phyloP scores from a whole-genome alignment of 2,888 invertebrate genomes.

The Habroteleia sp. region DNA sequence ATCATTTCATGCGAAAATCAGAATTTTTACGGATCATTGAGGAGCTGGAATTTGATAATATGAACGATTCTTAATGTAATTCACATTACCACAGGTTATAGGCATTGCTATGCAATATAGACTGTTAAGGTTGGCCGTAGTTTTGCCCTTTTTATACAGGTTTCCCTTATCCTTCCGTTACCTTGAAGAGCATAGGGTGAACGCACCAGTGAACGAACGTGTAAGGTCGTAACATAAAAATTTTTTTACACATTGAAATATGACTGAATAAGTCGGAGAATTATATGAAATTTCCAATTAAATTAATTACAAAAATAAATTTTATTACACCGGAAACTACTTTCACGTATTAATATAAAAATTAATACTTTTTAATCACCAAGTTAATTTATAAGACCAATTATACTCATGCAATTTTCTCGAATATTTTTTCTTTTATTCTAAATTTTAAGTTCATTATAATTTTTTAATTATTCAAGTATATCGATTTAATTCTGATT shows the following conservation, averaged over 20 bases:
- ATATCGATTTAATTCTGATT: too few relatives aligned
- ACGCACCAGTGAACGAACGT: constrained; percentile 48
- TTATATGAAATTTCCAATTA: constrained; percentile 33
- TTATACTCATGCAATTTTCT: too few relatives aligned
- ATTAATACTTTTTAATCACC: too few relatives aligned
- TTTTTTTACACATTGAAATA: constrained; percentile 37
- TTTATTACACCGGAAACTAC: constrained; percentile 14
- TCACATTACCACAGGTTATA: not conserved
- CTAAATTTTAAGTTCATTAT: too few relatives aligned
- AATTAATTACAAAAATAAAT: constrained; percentile 44
- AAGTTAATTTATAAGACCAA: too few relatives aligned
- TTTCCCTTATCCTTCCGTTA: constrained; percentile 49
- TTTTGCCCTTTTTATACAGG: constrained; percentile 36
- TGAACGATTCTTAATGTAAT: not conserved
- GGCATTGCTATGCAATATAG: constrained; percentile 13
- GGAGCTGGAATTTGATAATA: constrained; percentile 5
- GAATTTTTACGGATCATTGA: constrained; percentile 18
- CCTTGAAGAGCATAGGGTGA: constrained; percentile 51
- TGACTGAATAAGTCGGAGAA: constrained; percentile 33
- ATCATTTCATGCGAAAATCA: constrained; percentile 36
- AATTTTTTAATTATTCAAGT: too few relatives aligned
- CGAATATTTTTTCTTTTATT: too few relatives aligned
- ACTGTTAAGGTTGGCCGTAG: not conserved
- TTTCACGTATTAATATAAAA: constrained; percentile 2
- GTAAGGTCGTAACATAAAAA: constrained; percentile 46